Percentiles rank a stretch among this genome's conserved stretches.
phyloP scores from a whole-genome alignment of 2,113 vertebrate species.

The Peromyscus californicus region DNA sequence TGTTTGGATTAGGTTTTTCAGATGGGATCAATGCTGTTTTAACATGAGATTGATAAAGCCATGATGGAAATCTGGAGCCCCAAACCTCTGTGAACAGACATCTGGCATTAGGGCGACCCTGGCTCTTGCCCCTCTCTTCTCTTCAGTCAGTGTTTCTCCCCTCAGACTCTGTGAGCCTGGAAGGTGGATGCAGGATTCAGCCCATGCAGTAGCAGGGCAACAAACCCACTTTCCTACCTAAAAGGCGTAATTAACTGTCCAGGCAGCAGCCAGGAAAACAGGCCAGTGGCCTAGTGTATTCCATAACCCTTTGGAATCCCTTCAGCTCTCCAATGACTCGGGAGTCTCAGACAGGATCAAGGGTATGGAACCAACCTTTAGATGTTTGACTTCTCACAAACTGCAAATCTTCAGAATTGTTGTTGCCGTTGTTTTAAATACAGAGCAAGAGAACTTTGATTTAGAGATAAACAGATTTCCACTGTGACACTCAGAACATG shows the following conservation, averaged over 20 bases:
- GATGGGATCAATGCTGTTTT: constrained; percentile 98
- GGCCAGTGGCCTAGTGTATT: background rate
- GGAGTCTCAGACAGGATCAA: background rate
- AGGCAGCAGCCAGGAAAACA: background rate
- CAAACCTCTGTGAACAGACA: constrained; percentile 87
- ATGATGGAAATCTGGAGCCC: constrained; percentile 92
- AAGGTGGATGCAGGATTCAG: background rate
- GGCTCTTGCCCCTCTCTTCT: constrained; percentile 53
- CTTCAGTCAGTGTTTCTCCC: constrained; percentile 71
- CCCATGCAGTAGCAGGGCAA: background rate
- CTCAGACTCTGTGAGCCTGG: constrained; percentile 21
- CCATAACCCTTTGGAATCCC: constrained; percentile 39
- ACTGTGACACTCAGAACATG: constrained; percentile 50
- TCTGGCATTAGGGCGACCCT: constrained; percentile 82
- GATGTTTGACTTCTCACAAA: background rate
- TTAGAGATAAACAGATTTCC: constrained; percentile 69
- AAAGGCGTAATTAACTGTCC: background rate
- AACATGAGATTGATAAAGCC: constrained; percentile 95
- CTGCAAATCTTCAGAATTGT: background rate
- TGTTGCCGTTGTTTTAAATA: constrained; percentile 46
- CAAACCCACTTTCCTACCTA: background rate
- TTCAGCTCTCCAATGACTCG: constrained; percentile 57
- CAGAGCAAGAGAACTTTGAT: constrained; percentile 75
- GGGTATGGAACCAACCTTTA: background rate
- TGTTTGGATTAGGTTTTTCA: constrained; percentile 97